Evolutionary conservation across 2,113 vertebrate genomes (phyloP), one percentile per base, ranked within the genome.

Genomic region (Myodes glareolus): DNA sequence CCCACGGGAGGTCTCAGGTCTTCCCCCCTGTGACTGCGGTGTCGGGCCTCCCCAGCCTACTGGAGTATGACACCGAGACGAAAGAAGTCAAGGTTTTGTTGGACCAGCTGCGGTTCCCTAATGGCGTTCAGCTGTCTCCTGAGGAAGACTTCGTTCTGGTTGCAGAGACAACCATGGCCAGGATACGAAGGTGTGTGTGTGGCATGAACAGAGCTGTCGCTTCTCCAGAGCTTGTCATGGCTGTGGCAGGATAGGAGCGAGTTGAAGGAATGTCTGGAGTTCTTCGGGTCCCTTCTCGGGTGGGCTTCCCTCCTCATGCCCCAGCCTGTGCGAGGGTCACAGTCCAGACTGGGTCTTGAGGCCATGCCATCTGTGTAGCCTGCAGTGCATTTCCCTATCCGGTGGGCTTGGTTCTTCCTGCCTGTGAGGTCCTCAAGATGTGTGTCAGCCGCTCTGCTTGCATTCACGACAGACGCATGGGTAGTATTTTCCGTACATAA

Each of bases 111-210:
- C 98, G 98, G 12, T 99, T 99, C 97, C 99, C 99, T n/a, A 99
- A 99, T 21, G 99, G 99, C 45, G 99, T 99, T 72, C 99, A 99
- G 95, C 99, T 99, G 21, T 99, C 99, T 84, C 99, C 99, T 0
- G 99, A 99, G 0, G 99, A 99, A 98, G 99, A 99, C 97, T 99
- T 99, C n/a, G 99, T 99, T 82, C 98, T 99, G 92, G 99, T 99
- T 88, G 98, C 98, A 0, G 99, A 99, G 98, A 99, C 99, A n/a
- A 99, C 99, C 70, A 99, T 99, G 99, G 99, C 99, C 61, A 99
- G 99, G 96, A 99, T 99, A 97, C 99, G 99, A 90, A 99, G 99
- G 99, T 98, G 8, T 52, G 13, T 55, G 89, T 72, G 70, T 25
- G 21, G 9, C n/a, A 14, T 61, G 8, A 25, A 7, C 67, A 16